Evolutionary conservation across 2,888 invertebrate species (phyloP), one percentile per base, ranked within the genome.

Genomic region (Dryobota labecula): DNA sequence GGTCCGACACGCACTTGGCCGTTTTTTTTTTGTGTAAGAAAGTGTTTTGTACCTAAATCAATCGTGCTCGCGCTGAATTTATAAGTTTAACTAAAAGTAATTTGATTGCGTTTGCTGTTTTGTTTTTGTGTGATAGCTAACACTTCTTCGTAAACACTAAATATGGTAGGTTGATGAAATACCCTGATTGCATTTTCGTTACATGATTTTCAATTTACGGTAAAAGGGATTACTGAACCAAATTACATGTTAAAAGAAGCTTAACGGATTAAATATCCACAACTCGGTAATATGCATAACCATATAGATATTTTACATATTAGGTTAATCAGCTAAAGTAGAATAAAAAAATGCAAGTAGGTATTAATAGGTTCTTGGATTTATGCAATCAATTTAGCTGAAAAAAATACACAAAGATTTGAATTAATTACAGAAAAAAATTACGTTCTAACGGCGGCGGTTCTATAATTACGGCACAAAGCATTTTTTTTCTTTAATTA

Each of bases 161-260:
- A 47, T 5, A 11, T 47, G 11, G 4, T 49, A 49, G 15, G 7
- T 41, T 41, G 4, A 7, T 20, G 27, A 60, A 58, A 7, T n/a
- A 41, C 1, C 7, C 0, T 2, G 33, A n/a, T 43, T 24, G 33
- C 24, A 62, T 36, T 41, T 38, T 65, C 11, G 20, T 47, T 30
- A 27, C n/a, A 2, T n/a, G 15, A 18, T 49, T 49, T 65, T 2
- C 5, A 27, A 38, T 47, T 7, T 15, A 38, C 27, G 18, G 27
- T 36, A 66, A 24, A 43, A n/a, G 36, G 13, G 67, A 66, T 66
- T 49, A 49, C 18, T 6, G 41, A 51, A 33, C 30, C 49, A 66
- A 66, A 51, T 66, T 51, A 66, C 67, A n/a, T n/a, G n/a, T 2
- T 41, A 1, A 30, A 69, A 20, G 70, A 54, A 30, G 71, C 56